Evolutionary conservation across 2,797 vertebrate genomes (phyloP).

Genomic region (Karalla daura): DNA sequence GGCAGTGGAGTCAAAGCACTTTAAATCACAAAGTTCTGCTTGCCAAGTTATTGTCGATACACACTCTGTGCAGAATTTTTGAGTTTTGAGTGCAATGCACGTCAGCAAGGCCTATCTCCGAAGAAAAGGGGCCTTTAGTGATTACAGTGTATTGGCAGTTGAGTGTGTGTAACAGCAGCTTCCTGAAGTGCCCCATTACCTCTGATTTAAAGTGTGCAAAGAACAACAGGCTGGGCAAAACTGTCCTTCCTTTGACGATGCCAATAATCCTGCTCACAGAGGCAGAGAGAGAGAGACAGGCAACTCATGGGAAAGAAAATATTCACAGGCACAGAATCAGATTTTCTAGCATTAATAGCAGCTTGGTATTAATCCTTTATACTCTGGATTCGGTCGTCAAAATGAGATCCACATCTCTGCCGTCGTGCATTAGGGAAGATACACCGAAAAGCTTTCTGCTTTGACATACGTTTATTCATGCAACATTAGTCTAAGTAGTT

Average conservation of each 20-base stretch:
- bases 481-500: neutral
- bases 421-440: neutral
- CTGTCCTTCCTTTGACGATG: slow-evolving; percentile 29
- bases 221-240: slow-evolving; percentile 42
- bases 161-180: slow-evolving; percentile 53
- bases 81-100: slow-evolving; percentile 36
- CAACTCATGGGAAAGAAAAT: slow-evolving; percentile 24
- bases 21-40: slow-evolving; percentile 51
- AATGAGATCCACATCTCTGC: slow-evolving; percentile 10
- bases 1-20: slow-evolving; percentile 46
- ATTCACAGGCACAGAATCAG: slow-evolving; percentile 23
- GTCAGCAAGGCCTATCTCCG: slow-evolving; percentile 34
- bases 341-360: slow-evolving; percentile 24
- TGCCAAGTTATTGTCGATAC: slow-evolving; percentile 8
- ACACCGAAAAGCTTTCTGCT: neutral
- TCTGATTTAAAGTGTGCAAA: slow-evolving; percentile 63
- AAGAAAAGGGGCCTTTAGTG: slow-evolving; percentile 49
- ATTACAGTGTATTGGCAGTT: slow-evolving; percentile 60
- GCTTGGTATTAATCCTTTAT: neutral
- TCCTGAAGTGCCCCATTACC: slow-evolving; percentile 61
- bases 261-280: slow-evolving; percentile 33
- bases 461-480: slow-evolving; percentile 4
- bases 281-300: slow-evolving; percentile 7
- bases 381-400: neutral
- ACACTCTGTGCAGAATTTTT: slow-evolving; percentile 6